A percentile compares a stretch with the other conserved stretches of the same genome.
These are phyloP conservation scores for Sinonovacula constricta DNA, from an alignment of 1,140 invertebrate species.

Conservation along the genomic window DNA sequence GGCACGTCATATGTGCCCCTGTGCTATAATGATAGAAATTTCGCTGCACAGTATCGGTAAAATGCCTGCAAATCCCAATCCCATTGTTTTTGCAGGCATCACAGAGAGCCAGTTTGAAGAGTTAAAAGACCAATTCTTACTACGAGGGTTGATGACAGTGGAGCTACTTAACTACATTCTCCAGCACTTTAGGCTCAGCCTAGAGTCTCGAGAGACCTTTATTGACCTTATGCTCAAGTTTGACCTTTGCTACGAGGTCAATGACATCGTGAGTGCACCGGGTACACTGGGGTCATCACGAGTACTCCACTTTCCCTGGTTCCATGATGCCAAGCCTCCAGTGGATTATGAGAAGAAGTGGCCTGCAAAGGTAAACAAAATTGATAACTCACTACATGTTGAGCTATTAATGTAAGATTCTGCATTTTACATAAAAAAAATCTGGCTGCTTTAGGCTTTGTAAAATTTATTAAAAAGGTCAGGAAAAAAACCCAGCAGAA, in stretches of 20 bases:
- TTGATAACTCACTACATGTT: neutral
- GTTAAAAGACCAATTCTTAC: constrained; percentile 69
- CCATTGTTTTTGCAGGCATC: constrained; percentile 51
- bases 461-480: no score
- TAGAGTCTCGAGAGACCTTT: constrained; percentile 68
- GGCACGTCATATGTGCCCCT: no score
- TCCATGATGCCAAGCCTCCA: constrained; percentile 63
- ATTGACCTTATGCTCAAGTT: constrained; percentile 73
- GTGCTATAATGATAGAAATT: no score
- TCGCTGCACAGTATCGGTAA: no score
- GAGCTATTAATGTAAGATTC: no score
- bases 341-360: constrained; percentile 57
- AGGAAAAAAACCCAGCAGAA: no score
- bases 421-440: no score
- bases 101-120: constrained; percentile 59
- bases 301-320: constrained; percentile 74
- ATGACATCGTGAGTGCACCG: constrained; percentile 52
- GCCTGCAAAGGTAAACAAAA: constrained; percentile 52
- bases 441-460: no score
- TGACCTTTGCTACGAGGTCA: constrained; percentile 70
- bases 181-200: constrained; percentile 66
- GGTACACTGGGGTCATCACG: constrained; percentile 56
- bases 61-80: no score
- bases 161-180: constrained; percentile 70
- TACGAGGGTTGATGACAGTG: constrained; percentile 68